phyloP scores from a whole-genome alignment of 2,113 vertebrate genomes.

The Cephalopterus ornatus region DNA sequence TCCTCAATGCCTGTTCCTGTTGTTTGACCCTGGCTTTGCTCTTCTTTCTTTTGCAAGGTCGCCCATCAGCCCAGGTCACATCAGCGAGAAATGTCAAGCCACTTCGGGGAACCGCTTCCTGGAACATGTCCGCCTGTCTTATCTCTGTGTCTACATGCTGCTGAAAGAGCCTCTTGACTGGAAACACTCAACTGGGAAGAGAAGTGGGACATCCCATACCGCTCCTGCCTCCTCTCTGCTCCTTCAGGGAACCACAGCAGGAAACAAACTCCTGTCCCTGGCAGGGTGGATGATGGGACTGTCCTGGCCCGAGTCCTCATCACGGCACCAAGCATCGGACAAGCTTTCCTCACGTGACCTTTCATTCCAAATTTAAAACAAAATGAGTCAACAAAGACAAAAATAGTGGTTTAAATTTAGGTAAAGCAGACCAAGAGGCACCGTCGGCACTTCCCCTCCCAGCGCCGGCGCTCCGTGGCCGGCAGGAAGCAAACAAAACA shows the following conservation, averaged over 20 bases:
- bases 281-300: background rate
- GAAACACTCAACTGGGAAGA: slow-evolving; percentile 19
- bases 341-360: background rate
- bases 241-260: background rate
- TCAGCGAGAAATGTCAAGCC: background rate
- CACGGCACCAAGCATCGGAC: background rate
- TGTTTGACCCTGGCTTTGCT: background rate
- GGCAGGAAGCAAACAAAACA: background rate
- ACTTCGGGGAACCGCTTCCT: background rate
- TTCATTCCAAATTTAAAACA: background rate
- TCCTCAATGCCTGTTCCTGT: slow-evolving; percentile 47
- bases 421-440: slow-evolving; percentile 40
- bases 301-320: background rate
- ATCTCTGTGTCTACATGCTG: background rate
- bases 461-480: background rate
- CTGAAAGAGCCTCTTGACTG: slow-evolving; percentile 16
- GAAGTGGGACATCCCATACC: background rate
- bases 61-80: background rate
- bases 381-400: background rate
- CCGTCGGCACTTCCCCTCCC: background rate
- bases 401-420: slow-evolving; percentile 39
- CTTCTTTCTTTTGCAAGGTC: background rate
- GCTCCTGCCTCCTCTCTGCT: background rate
- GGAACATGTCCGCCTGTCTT: background rate
- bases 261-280: background rate